A percentile compares a stretch with the other conserved stretches of the same genome.
Evolutionary conservation across 2,888 invertebrate species (phyloP).

Genomic region (Ptychoptera albimana): DNA sequence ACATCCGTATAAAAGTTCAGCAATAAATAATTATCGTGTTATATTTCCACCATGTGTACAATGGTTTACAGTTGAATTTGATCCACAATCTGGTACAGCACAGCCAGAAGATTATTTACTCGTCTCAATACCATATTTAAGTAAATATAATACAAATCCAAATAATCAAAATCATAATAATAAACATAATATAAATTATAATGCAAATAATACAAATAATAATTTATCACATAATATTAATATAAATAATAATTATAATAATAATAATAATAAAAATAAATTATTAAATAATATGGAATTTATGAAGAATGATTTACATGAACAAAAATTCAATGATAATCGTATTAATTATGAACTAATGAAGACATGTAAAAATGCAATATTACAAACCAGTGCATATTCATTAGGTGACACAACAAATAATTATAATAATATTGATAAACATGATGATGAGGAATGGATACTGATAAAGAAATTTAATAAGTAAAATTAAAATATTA

Average conservation of each 20-base stretch:
- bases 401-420: not conserved
- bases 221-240: too few species aligned
- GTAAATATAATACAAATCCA: constrained; percentile 4
- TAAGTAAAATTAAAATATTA: constrained; percentile 24
- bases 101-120: constrained; percentile 83
- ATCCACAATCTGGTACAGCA: constrained; percentile 77
- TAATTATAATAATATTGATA: not conserved
- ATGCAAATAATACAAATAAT: too few species aligned
- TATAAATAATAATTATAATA: too few species aligned
- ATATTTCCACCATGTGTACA: constrained; percentile 75
- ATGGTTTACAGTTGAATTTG: constrained; percentile 90
- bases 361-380: not conserved
- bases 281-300: too few species aligned
- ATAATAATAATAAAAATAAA: too few species aligned
- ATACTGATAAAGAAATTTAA: constrained; percentile 50
- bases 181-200: too few species aligned
- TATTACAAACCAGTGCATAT: not conserved
- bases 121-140: constrained; percentile 42
- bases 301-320: constrained; percentile 5
- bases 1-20: constrained; percentile 87
- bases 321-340: not conserved
- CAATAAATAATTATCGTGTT: constrained; percentile 74
- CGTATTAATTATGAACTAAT: not conserved
- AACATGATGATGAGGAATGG: constrained; percentile 33
- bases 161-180: too few species aligned